phyloP scores from a whole-genome alignment of 2,888 invertebrate genomes.

The Microctonus brassicae region DNA sequence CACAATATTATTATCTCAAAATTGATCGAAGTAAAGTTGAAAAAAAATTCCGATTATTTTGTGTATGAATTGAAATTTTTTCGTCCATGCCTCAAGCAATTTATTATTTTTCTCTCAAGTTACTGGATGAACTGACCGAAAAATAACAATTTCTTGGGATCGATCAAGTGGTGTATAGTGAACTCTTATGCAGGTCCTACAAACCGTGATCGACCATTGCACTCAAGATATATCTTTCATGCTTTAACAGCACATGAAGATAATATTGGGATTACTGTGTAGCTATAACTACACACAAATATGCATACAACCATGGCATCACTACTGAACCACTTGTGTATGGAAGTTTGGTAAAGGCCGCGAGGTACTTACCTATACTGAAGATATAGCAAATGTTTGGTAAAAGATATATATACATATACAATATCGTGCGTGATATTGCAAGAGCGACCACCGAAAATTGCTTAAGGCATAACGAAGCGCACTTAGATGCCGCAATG shows the following conservation, averaged over 20 bases:
- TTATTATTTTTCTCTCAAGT: background rate
- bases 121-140: background rate
- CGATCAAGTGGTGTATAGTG: background rate
- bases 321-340: background rate
- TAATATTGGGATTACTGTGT: constrained; percentile 1
- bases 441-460: constrained; percentile 40
- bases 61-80: constrained; percentile 21
- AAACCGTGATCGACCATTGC: constrained; percentile 25
- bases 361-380: background rate
- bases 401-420: background rate
- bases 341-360: background rate
- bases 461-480: constrained; percentile 45
- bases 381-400: background rate
- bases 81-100: background rate
- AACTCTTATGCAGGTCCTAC: background rate
- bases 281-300: background rate
- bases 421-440: background rate
- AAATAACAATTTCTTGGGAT: constrained; percentile 23
- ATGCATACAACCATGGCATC: background rate
- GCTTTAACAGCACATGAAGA: constrained; percentile 15
- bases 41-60: background rate
- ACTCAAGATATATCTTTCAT: constrained; percentile 15
- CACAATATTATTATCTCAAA: background rate
- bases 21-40: background rate
- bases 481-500: constrained; percentile 62